phyloP scores from a whole-genome alignment of 2,113 vertebrate genomes.

The Sarotherodon lohbergeri region DNA sequence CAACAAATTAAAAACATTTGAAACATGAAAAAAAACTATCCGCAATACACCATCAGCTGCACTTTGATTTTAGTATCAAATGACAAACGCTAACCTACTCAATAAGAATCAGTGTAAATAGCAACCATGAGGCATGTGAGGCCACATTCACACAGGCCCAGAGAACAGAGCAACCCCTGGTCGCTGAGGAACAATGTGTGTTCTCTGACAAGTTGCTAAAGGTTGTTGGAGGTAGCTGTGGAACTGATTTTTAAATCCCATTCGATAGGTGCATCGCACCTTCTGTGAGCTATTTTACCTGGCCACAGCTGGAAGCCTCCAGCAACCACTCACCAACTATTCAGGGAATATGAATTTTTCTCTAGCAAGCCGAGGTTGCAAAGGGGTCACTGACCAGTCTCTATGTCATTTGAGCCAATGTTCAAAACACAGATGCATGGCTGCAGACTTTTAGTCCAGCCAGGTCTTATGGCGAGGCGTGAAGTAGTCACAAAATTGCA shows the following conservation, averaged over 20 bases:
- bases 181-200: background rate
- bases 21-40: background rate
- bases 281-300: too few relatives aligned
- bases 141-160: background rate
- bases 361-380: background rate
- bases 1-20: background rate
- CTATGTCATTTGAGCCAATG: background rate
- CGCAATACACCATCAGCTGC: background rate
- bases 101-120: background rate
- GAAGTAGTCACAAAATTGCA: background rate
- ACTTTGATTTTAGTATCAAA: background rate
- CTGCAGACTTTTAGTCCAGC: background rate
- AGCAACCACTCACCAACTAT: background rate
- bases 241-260: background rate
- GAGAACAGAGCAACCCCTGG: background rate
- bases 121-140: background rate
- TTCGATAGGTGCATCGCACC: background rate
- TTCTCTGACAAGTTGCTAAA: background rate
- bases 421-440: background rate
- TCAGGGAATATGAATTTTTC: background rate
- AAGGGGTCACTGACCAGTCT: background rate
- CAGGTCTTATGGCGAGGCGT: background rate
- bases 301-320: background rate
- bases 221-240: background rate
- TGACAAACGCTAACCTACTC: accelerated